Evolutionary conservation across 2,113 vertebrate species (phyloP), one percentile per base, ranked within the genome.

Genomic region (Myotis davidii): DNA sequence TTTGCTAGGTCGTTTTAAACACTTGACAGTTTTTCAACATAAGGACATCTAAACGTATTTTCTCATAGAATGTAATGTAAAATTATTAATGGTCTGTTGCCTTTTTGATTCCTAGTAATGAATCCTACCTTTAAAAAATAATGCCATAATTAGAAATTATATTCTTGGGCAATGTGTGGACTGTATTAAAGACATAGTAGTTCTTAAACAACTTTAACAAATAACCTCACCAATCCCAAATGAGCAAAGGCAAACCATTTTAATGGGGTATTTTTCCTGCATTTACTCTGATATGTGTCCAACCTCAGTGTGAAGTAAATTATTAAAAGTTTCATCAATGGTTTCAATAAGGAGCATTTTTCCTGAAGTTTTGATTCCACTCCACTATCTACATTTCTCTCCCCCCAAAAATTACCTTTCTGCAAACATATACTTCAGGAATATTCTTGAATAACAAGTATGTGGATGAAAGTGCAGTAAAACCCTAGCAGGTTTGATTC

Each of bases 401-500:
- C 56, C 23, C 9, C 23, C 21, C 3, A 73, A 78, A 73, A 27
- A 81, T 34, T 14, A 54, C 56, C 29, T 72, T 94, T 54, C 79
- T 94, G 50, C 23, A 88, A 81, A 52, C 39, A 5, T 10, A 72
- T 3, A 77, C 14, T 67, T 4, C 11, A 92, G 54, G 48, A 92
- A 85, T 78, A 92, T 72, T 52, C 83, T 45, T 67, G n/a, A 85
- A 91, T 23, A 85, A n/a, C 25, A 9, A 81, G 90, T 81, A 54
- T 50, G 20, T 32, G 56, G 45, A 45, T 45, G 42, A 59, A 59
- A 27, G 23, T 25, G 56, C 23, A 59, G 23, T 59, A 59, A 59
- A 59, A 59, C 23, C 23, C 23, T 59, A 59, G 56, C 56, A 59
- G 56, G 23, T 11, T 27, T 59, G 56, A 59, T 20, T 59, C 56